Evolutionary conservation across 2,888 invertebrate species (phyloP).

Genomic region (Andrena bicolor): DNA sequence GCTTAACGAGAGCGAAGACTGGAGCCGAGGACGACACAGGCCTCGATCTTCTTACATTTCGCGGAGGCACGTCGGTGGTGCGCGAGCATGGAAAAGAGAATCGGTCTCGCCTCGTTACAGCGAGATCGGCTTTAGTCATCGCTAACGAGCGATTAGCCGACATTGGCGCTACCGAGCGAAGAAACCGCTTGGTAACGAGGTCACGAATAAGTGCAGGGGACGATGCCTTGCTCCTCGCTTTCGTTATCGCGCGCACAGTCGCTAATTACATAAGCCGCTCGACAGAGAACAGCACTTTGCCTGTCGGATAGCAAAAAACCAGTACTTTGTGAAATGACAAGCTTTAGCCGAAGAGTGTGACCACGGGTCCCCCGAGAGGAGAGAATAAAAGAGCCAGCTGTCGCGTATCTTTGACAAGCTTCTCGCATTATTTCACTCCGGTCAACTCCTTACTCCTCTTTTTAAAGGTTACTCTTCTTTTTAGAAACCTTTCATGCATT

Average conservation of each 20-base stretch:
- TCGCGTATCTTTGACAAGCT: slow-evolving; percentile 36
- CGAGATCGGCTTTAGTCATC: slow-evolving; percentile 59
- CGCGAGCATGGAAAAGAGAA: slow-evolving; percentile 36
- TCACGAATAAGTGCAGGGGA: slow-evolving; percentile 43
- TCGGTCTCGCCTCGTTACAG: slow-evolving; percentile 49
- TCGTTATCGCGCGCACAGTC: slow-evolving; percentile 52
- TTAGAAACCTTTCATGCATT: too few relatives aligned
- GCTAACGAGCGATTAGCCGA: slow-evolving; percentile 65
- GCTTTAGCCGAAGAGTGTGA: not conserved
- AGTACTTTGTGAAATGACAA: slow-evolving; percentile 23
- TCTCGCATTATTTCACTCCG: slow-evolving; percentile 30
- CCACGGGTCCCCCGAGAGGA: too few relatives aligned
- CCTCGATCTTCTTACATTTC: slow-evolving; percentile 21
- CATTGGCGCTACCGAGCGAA: slow-evolving; percentile 44
- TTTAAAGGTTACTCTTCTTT: not conserved
- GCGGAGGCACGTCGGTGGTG: slow-evolving; percentile 14
- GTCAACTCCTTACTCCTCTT: too few relatives aligned
- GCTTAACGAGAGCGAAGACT: not conserved
- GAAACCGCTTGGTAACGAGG: slow-evolving; percentile 51
- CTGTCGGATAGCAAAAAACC: not conserved
- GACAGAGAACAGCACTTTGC: slow-evolving; percentile 44
- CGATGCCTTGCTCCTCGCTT: slow-evolving; percentile 31
- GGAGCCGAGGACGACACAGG: slow-evolving; percentile 19
- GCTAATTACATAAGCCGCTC: slow-evolving; percentile 53
- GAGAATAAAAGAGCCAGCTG: not conserved